These are phyloP conservation scores for Lepisosteus oculatus DNA, from an alignment of 2,113 vertebrate species.

Conservation along the genomic window DNA sequence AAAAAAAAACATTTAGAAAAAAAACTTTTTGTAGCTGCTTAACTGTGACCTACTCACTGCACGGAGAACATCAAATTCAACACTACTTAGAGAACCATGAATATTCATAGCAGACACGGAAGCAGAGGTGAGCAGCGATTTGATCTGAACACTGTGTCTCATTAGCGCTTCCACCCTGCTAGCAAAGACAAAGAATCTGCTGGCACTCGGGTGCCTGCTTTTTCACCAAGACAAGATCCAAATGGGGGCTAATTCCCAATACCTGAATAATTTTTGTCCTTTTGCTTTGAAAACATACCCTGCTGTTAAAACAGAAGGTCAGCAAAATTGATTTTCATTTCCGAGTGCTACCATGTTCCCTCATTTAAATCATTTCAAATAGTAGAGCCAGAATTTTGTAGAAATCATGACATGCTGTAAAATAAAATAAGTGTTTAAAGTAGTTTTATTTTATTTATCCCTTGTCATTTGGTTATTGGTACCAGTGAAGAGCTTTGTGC, in stretches of 20 bases:
- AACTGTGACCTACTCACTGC: slow-evolving; percentile 36
- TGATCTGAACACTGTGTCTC: slow-evolving; percentile 15
- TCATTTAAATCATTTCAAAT: background rate
- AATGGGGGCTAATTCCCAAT: slow-evolving; percentile 6
- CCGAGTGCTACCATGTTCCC: slow-evolving; percentile 1
- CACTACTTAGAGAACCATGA: slow-evolving; percentile 28
- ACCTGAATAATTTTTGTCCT: slow-evolving; percentile 17
- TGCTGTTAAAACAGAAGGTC: slow-evolving; percentile 40
- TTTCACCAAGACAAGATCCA: background rate
- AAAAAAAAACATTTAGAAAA: slow-evolving; percentile 28
- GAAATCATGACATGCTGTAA: too few relatives aligned
- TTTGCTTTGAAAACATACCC: slow-evolving; percentile 34
- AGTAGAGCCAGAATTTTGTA: too few relatives aligned
- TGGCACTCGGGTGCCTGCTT: background rate
- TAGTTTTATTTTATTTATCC: too few relatives aligned
- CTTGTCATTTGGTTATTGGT: too few relatives aligned
- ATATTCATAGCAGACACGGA: slow-evolving; percentile 25
- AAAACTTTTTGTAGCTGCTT: slow-evolving; percentile 49
- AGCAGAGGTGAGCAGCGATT: slow-evolving; percentile 11
- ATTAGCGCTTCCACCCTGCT: background rate
- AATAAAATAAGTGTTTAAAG: too few relatives aligned
- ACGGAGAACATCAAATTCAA: slow-evolving; percentile 25
- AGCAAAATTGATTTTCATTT: slow-evolving; percentile 31
- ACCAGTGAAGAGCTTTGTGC: too few relatives aligned
- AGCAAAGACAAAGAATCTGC: slow-evolving; percentile 8